Percentiles rank a stretch among this genome's conserved stretches.
These are phyloP conservation scores for Bellardia bayeri DNA, from an alignment of 2,888 invertebrate genomes.

Conservation along the genomic window DNA sequence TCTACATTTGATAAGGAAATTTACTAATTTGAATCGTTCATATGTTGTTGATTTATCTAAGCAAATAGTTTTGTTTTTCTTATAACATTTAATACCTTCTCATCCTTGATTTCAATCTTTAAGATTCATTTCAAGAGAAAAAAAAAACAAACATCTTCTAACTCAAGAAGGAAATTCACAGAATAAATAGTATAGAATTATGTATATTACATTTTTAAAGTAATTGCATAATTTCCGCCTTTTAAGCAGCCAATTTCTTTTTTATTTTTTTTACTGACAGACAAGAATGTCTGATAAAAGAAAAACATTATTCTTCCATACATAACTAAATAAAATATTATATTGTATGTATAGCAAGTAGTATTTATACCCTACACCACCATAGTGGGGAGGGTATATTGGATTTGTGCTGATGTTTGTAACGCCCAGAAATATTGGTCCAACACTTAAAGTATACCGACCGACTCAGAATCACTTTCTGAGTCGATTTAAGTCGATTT, in stretches of 20 bases:
- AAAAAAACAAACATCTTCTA: slow-evolving; percentile 28
- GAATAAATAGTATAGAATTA: slow-evolving; percentile 70
- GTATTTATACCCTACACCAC: too few species aligned
- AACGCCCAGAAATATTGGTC: too few species aligned
- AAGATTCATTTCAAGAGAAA: slow-evolving; percentile 22
- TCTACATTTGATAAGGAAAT: slow-evolving; percentile 49
- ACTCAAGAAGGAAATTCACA: slow-evolving; percentile 72
- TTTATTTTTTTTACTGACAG: slow-evolving; percentile 30
- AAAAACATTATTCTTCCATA: background rate
- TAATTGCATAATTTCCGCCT: slow-evolving; percentile 75
- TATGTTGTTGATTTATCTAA: background rate
- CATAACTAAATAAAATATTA: slow-evolving; percentile 1
- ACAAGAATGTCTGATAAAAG: slow-evolving; percentile 21
- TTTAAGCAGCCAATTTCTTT: slow-evolving; percentile 67
- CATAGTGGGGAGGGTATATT: too few species aligned
- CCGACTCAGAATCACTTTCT: too few species aligned
- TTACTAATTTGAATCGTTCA: slow-evolving; percentile 1
- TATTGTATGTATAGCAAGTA: too few species aligned
- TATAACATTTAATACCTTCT: background rate
- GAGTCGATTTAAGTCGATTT: too few species aligned
- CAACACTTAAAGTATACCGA: too few species aligned
- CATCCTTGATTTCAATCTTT: slow-evolving; percentile 30
- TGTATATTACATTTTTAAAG: slow-evolving; percentile 58
- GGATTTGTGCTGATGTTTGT: too few species aligned
- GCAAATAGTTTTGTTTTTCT: slow-evolving; percentile 15